phyloP scores from a whole-genome alignment of 2,797 vertebrate species.

The Pseudochaenichthys georgianus region DNA sequence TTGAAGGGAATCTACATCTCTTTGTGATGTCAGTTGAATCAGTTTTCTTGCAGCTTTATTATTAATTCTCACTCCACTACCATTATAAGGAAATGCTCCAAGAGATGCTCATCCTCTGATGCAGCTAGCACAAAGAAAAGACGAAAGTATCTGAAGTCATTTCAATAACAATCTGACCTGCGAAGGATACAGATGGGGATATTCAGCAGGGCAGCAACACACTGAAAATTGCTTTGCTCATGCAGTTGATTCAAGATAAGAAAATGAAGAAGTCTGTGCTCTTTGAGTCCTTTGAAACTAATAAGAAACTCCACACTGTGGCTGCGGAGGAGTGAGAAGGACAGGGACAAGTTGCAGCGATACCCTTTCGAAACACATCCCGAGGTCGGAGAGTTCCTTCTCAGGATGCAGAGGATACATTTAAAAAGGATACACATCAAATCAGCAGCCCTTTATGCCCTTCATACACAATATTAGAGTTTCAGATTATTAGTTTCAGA shows the following conservation, averaged over 20 bases:
- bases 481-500: no score
- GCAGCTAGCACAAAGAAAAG: conserved; percentile 27
- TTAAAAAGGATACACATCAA: conserved; percentile 18
- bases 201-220: background rate
- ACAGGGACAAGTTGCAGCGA: conserved; percentile 63
- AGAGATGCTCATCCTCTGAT: background rate
- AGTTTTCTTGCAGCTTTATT: background rate
- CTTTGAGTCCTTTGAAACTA: conserved; percentile 62
- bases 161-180: conserved; percentile 49
- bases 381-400: conserved; percentile 15
- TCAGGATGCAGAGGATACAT: conserved; percentile 6
- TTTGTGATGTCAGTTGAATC: background rate
- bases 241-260: conserved; percentile 49
- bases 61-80: background rate
- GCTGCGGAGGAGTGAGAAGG: conserved; percentile 53
- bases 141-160: conserved; percentile 32
- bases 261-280: conserved; percentile 33
- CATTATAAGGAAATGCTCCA: background rate
- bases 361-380: conserved; percentile 24
- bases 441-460: background rate
- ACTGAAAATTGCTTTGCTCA: conserved; percentile 45
- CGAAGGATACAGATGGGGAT: conserved; percentile 29
- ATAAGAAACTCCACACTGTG: conserved; percentile 48
- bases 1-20: background rate
- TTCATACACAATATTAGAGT: no score